Evolutionary conservation across 2,888 invertebrate species (phyloP), one percentile per base, ranked within the genome.

Genomic region (Synergus umbraculus): DNA sequence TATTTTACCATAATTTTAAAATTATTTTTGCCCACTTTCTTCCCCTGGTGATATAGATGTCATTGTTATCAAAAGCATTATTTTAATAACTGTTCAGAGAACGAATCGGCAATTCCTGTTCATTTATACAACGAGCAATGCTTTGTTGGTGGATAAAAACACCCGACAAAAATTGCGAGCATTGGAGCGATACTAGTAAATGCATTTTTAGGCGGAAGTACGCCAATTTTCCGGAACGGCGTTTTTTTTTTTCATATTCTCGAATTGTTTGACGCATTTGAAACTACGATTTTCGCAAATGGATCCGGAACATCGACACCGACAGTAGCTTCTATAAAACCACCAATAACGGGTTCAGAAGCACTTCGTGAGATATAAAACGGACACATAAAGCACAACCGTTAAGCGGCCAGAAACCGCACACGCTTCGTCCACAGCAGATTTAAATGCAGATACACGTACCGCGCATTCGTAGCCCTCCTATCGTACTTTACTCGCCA

Each of bases 381-480:
- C 29, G 22, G 18, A 78, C 49, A 78, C 58, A 78, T 22, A 43
- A 78, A 58, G 78, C 67, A 41, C 49, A 54, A 29, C 58, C 64
- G 67, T 67, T 58, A 67, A 65, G 69, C 67, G 66, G 64, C 44
- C 43, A 41, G 46, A 67, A 78, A 54, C 41, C 9, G 41, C 66
- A 66, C 41, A 22, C 18, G 64, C 64, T 73, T 58, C 80, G 22
- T 60, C 22, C 60, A 60, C 22, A 10, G 60, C 60, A 60, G 60
- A 60, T 60, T 60, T 60, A 60, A 60, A 60, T 60, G 60, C 60
- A 60, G 60, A 60, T 60, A 22, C 60, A 60, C 60, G 60, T 60
- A 60, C 60, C 13, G 18, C 22, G 22, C 60, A 60, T 60, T 29
- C 60, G 60, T 22, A 60, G 12, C 12, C 10, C 60, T 29, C 60